Evolutionary conservation across 2,113 vertebrate genomes (phyloP).

Genomic region (Diglossa brunneiventris): DNA sequence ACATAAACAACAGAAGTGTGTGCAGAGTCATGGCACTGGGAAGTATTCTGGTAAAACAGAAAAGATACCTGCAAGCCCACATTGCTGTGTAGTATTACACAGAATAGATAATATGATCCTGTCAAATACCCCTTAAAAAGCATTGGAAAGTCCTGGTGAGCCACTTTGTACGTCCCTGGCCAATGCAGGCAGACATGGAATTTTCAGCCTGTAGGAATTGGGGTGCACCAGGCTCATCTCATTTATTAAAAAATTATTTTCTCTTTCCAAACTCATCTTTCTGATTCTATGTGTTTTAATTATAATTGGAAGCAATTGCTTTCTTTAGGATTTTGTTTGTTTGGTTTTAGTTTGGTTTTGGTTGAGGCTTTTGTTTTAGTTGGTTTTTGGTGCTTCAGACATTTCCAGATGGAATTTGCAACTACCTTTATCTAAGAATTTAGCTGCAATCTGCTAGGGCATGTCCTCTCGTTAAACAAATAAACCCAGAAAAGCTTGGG

Average conservation of each 20-base stretch:
- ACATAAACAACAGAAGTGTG: neutral
- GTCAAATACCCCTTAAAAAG: neutral
- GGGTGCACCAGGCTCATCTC: neutral
- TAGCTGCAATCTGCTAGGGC: neutral
- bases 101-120: neutral
- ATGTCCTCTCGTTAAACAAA: neutral
- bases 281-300: neutral
- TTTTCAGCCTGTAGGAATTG: neutral
- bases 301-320: neutral
- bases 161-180: neutral
- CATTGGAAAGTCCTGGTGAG: neutral
- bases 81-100: neutral
- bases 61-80: neutral
- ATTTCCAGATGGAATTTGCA: neutral
- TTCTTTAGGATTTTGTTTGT: neutral
- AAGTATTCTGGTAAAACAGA: neutral
- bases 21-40: neutral
- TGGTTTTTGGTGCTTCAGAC: neutral
- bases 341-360: neutral
- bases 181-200: neutral
- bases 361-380: neutral
- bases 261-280: neutral
- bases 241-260: neutral
- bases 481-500: constrained; percentile 14
- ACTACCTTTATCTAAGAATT: neutral